phyloP scores from a whole-genome alignment of 2,113 vertebrate genomes.

The Theristicus caerulescens region DNA sequence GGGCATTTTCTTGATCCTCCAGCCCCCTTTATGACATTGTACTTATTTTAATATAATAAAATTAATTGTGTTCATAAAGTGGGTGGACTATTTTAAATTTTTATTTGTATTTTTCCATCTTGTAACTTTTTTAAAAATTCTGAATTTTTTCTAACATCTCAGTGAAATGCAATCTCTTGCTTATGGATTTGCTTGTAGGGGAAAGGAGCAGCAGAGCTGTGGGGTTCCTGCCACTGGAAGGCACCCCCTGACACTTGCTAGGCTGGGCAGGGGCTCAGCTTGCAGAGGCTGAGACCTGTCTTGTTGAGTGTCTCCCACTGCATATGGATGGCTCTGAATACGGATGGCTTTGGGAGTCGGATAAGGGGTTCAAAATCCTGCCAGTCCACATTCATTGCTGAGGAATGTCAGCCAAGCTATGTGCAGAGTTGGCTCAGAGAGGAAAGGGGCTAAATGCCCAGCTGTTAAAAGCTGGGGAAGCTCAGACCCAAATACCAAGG shows the following conservation, averaged over 20 bases:
- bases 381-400: background rate
- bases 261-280: background rate
- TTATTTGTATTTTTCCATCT: background rate
- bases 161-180: background rate
- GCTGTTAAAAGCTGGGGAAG: background rate
- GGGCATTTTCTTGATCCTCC: background rate
- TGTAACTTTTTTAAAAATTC: background rate
- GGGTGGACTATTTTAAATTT: background rate
- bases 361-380: background rate
- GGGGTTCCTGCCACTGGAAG: background rate
- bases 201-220: background rate
- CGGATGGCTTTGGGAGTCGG: background rate
- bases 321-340: background rate
- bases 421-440: background rate
- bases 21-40: background rate
- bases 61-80: background rate
- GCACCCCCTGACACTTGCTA: fast-evolving
- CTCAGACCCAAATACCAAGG: background rate
- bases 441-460: background rate
- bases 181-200: background rate
- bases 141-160: background rate
- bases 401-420: background rate
- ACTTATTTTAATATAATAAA: background rate
- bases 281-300: background rate
- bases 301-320: background rate